phyloP scores from a whole-genome alignment of 2,888 invertebrate genomes.

The Volucella zonaria region DNA sequence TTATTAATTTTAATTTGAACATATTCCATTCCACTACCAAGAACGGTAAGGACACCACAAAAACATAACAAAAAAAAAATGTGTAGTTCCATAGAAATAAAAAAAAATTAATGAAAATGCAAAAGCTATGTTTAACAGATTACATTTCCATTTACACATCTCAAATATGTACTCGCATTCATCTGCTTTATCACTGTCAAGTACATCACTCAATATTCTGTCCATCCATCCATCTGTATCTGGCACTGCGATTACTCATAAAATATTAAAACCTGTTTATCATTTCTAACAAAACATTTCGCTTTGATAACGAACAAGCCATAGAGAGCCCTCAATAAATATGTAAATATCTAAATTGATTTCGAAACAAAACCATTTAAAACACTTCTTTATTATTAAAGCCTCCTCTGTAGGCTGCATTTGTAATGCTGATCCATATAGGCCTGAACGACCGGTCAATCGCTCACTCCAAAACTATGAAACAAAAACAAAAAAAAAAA shows the following conservation, averaged over 20 bases:
- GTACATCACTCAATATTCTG: constrained; percentile 21
- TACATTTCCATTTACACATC: too few species aligned
- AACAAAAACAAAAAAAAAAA: constrained; percentile 2
- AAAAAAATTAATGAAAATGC: too few species aligned
- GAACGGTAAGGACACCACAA: too few species aligned
- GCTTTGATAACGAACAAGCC: constrained; percentile 52
- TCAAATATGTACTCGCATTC: not conserved
- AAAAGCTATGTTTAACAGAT: too few species aligned
- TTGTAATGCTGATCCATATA: not conserved
- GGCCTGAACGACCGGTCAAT: not conserved
- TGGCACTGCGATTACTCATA: constrained; percentile 39
- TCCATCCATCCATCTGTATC: constrained; percentile 8
- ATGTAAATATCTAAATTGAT: constrained; percentile 69
- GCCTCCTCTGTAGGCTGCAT: not conserved
- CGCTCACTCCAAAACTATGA: not conserved
- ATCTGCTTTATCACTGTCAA: not conserved
- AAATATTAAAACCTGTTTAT: constrained; percentile 69
- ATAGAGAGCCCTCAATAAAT: constrained; percentile 55
- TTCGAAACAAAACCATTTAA: constrained; percentile 66
- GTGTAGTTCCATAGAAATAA: too few species aligned
- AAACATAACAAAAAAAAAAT: too few species aligned
- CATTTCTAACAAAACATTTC: constrained; percentile 54
- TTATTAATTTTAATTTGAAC: too few species aligned
- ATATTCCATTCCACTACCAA: too few species aligned
- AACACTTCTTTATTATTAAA: constrained; percentile 68